Conservation (phyloP, 2,888 invertebrate species). For the Drosophila siamana region DNA sequence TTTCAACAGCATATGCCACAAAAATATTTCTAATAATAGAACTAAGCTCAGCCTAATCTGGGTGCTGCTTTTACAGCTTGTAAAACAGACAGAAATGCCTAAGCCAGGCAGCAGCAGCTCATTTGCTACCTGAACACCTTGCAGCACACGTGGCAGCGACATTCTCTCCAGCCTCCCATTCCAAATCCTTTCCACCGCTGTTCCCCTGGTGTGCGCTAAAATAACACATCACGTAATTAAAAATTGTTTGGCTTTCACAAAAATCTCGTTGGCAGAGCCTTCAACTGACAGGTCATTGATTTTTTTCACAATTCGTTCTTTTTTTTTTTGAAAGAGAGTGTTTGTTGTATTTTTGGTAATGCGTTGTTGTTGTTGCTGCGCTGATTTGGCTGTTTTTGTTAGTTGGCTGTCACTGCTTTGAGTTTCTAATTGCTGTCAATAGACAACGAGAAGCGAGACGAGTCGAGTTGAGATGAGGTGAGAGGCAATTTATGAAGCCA, state of each 20-base stretch:
- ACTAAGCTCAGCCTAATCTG: background rate
- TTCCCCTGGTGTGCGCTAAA: background rate
- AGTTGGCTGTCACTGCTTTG: constrained; percentile 73
- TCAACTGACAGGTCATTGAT: constrained; percentile 43
- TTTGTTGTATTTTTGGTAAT: constrained; percentile 17
- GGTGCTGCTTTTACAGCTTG: background rate
- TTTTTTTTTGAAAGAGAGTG: no score
- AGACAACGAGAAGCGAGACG: constrained; percentile 23
- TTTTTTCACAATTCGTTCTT: constrained; percentile 24
- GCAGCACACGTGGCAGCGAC: constrained; percentile 1
- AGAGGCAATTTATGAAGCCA: constrained; percentile 57
- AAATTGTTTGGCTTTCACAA: constrained; percentile 70
- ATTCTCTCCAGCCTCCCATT: no score
- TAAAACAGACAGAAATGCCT: constrained; percentile 11
- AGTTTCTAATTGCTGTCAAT: constrained; percentile 81
- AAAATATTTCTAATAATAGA: background rate
- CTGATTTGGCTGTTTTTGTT: constrained; percentile 60
- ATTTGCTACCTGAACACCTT: constrained; percentile 21
- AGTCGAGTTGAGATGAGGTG: background rate
- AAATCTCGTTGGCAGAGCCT: constrained; percentile 47
- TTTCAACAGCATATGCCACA: background rate
- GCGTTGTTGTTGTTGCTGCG: constrained; percentile 10
- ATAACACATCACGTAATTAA: constrained; percentile 68
- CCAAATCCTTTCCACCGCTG: background rate
- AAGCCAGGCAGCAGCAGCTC: constrained; percentile 15